phyloP scores from a whole-genome alignment of 2,113 vertebrate genomes.

The Erythrolamprus reginae region DNA sequence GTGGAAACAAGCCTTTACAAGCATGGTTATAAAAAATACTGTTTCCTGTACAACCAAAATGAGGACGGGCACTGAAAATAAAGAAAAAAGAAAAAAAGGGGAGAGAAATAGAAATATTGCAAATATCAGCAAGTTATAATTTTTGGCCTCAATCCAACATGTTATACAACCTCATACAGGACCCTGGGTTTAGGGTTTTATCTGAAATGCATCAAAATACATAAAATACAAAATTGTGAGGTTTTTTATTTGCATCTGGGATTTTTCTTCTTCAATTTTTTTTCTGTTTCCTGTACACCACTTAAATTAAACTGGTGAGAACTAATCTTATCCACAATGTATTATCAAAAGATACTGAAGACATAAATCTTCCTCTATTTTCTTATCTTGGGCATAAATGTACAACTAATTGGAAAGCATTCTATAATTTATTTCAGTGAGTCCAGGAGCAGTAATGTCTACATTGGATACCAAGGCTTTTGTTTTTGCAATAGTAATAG shows the following conservation, averaged over 20 bases:
- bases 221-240: background rate
- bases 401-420: background rate
- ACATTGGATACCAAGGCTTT: background rate
- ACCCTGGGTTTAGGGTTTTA: background rate
- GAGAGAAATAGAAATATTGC: background rate
- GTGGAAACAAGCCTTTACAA: constrained; percentile 11
- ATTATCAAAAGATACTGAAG: background rate
- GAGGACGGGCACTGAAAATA: background rate
- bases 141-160: background rate
- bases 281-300: constrained; percentile 38
- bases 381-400: background rate
- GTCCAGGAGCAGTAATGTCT: background rate
- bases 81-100: background rate
- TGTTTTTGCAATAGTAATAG: too few relatives aligned
- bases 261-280: background rate
- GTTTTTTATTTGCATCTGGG: background rate
- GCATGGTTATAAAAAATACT: constrained; percentile 22
- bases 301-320: constrained; percentile 50
- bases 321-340: constrained; percentile 24
- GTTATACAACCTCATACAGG: background rate
- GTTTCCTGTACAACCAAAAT: background rate
- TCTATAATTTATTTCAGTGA: background rate
- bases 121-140: background rate
- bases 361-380: background rate
- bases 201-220: background rate